phyloP scores from a whole-genome alignment of 2,797 vertebrate species.

The Myripristis jacobus region DNA sequence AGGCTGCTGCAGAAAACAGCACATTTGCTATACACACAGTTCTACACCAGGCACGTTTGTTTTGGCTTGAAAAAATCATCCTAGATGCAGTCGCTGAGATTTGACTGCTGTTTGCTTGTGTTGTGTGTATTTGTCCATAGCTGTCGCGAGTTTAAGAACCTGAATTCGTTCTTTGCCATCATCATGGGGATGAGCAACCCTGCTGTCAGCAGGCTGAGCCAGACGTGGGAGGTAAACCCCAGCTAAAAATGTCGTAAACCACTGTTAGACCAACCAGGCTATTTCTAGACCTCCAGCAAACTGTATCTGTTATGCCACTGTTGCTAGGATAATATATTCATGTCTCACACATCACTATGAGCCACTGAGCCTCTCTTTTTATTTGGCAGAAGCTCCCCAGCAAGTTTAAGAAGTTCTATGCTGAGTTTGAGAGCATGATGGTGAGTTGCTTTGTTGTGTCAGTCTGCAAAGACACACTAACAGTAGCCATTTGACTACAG shows the following conservation, averaged over 20 bases:
- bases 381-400: constrained; percentile 94
- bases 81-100: background rate
- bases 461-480: background rate
- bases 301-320: background rate
- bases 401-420: constrained; percentile 99
- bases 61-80: background rate
- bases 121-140: constrained; percentile 72
- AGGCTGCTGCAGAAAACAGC: background rate
- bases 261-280: background rate
- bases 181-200: constrained; percentile 99
- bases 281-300: background rate
- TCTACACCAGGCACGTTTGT: background rate
- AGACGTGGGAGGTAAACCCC: constrained; percentile 96
- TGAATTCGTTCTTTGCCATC: constrained; percentile 98
- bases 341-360: background rate
- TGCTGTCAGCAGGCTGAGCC: constrained; percentile 93
- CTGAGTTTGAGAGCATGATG: constrained; percentile 99
- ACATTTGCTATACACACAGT: background rate
- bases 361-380: constrained; percentile 62
- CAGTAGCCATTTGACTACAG: background rate
- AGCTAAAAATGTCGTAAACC: background rate
- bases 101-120: background rate
- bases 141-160: constrained; percentile 97
- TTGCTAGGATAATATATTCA: background rate
- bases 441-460: constrained; percentile 79